Evolutionary conservation across 2,797 vertebrate genomes (phyloP), one percentile per base, ranked within the genome.

Genomic region (Darevskia mixta): DNA sequence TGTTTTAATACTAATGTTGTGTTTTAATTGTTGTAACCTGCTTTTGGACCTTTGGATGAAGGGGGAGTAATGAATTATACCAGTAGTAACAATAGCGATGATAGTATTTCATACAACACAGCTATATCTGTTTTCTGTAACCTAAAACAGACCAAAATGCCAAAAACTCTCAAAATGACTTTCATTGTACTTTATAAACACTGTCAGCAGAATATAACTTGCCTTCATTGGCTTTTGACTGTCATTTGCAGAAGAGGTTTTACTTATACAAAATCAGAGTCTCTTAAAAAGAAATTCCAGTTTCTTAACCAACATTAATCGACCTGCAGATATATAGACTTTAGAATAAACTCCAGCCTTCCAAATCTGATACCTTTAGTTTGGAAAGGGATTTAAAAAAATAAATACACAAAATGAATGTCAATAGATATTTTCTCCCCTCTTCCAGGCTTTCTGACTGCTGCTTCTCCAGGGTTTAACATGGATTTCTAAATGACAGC

Each of bases 401-500:
- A 35, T 41, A 79, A 7, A 76, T 86, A 77, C 49, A 55, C 18
- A 58, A 90, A 89, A 89, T 83, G 79, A 87, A 86, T 88, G 45
- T 89, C 82, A 90, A 64, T 35, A 86, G 66, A 38, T 35, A 84
- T 71, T 91, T 91, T 25, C 29, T 43, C 8, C 82, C 79, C 1
- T 88, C 88, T 91, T 79, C 41, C 25, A 61, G 71, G 90, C 45
- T 93, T 94, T 93, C 79, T 91, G 88, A 92, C 82, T 87, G 2
- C 38, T 91, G 29, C 94, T 94, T 95, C 88, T 78, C 90, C 85
- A 89, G 78, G 91, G 89, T 92, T 95, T 90, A 89, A 91, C 72
- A 88, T 90, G 79, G 90, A 92, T 94, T 94, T 95, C 88, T 92
- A 95, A 95, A 95, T 90, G 86, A 41, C 75, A 94, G 85, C 86